phyloP scores from a whole-genome alignment of 2,797 vertebrate species.

The Naso thynnoides region DNA sequence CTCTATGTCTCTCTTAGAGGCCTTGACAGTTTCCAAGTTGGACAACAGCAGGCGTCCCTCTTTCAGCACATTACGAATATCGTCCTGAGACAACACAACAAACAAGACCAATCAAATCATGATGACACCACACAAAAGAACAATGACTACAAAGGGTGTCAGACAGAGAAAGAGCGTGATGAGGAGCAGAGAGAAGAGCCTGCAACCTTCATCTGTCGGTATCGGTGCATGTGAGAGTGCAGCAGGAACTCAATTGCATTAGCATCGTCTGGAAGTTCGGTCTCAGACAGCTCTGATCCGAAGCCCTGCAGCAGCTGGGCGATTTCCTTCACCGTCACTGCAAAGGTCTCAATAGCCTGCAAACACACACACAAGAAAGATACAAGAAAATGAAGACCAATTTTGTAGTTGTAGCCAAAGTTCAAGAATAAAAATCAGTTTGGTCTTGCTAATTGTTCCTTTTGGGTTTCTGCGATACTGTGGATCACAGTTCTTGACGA shows the following conservation, averaged over 20 bases:
- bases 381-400: background rate
- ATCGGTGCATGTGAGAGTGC: conserved; percentile 89
- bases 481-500: background rate
- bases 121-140: background rate
- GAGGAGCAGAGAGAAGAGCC: background rate
- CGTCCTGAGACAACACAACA: conserved; percentile 81
- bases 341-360: conserved; percentile 97
- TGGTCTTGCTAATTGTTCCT: too few relatives aligned
- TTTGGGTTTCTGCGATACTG: too few relatives aligned
- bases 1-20: conserved; percentile 79
- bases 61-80: conserved; percentile 90
- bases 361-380: conserved; percentile 24
- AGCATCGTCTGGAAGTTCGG: conserved; percentile 90
- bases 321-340: conserved; percentile 95
- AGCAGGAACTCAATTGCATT: conserved; percentile 90
- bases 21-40: conserved; percentile 88
- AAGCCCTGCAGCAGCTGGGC: conserved; percentile 96
- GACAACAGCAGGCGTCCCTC: conserved; percentile 91
- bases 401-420: background rate
- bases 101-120: background rate
- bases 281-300: conserved; percentile 93
- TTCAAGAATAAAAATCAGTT: background rate
- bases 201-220: conserved; percentile 93
- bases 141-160: background rate
- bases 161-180: background rate